Conservation (phyloP, 2,797 vertebrate species). For the Hoplostethus atlanticus region DNA sequence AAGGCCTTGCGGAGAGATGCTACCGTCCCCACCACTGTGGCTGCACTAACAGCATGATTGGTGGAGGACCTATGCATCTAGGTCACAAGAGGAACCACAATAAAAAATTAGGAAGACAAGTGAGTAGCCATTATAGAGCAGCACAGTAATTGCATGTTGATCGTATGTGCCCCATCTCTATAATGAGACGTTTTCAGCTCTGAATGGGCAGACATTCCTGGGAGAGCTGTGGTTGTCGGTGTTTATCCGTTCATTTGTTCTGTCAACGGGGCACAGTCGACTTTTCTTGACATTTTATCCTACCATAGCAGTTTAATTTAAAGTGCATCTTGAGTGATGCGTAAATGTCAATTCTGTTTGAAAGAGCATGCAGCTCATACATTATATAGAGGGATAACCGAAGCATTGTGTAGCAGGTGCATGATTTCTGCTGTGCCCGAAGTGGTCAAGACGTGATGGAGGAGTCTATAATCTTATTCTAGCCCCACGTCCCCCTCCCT, state of each 20-base stretch:
- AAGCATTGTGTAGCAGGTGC: slow-evolving; percentile 18
- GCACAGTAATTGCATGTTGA: slow-evolving; percentile 27
- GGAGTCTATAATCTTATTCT: slow-evolving; percentile 38
- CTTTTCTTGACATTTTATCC: slow-evolving; percentile 22
- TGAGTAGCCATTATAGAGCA: slow-evolving; percentile 38
- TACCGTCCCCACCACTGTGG: slow-evolving; percentile 49
- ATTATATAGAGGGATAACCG: slow-evolving; percentile 52
- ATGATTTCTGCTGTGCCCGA: slow-evolving; percentile 29
- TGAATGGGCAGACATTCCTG: slow-evolving; percentile 26
- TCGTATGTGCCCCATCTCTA: slow-evolving; percentile 20
- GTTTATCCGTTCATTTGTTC: slow-evolving; percentile 32
- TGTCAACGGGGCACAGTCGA: slow-evolving; percentile 27
- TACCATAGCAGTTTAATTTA: slow-evolving; percentile 20
- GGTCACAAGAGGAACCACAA: slow-evolving; percentile 65
- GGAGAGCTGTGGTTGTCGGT: slow-evolving; percentile 12
- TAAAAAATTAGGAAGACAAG: slow-evolving; percentile 52
- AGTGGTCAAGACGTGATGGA: slow-evolving; percentile 34
- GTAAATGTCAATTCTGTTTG: slow-evolving; percentile 23
- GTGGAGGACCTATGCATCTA: slow-evolving; percentile 58
- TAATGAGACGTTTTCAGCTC: slow-evolving; percentile 47
- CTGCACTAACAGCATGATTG: slow-evolving; percentile 51
- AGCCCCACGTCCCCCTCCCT: slow-evolving; percentile 10
- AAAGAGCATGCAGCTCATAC: slow-evolving; percentile 47
- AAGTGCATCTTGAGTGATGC: slow-evolving; percentile 38
- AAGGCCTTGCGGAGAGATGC: slow-evolving; percentile 59